Evolutionary conservation across 2,113 vertebrate genomes (phyloP).

Genomic region (Mionectes macconnelli): DNA sequence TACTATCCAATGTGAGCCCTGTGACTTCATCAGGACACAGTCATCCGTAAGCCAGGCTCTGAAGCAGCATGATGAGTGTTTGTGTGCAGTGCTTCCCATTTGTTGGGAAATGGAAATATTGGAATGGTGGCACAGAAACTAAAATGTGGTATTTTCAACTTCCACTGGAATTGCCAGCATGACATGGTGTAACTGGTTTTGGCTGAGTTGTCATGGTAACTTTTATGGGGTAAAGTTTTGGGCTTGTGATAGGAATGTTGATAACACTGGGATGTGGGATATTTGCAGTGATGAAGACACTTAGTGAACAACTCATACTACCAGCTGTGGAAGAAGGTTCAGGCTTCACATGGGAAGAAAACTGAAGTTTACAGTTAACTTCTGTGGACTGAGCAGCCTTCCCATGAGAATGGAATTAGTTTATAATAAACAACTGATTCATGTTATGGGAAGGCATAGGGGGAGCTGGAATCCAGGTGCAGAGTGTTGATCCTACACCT

Average conservation of each 20-base stretch:
- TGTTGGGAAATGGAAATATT: not conserved
- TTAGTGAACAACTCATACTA: too few species aligned
- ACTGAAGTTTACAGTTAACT: too few species aligned
- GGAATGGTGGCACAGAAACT: not conserved
- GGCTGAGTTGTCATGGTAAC: not conserved
- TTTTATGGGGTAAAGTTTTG: not conserved
- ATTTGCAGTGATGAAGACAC: too few species aligned
- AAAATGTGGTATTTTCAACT: not conserved
- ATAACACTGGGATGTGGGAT: accelerated
- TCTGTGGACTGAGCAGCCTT: too few species aligned
- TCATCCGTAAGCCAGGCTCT: not conserved
- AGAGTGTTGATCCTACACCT: too few species aligned
- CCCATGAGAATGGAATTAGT: too few species aligned
- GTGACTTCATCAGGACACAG: not conserved
- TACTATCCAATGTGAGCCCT: not conserved
- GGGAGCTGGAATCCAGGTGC: too few species aligned
- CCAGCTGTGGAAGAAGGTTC: too few species aligned
- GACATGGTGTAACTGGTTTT: not conserved
- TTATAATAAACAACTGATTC: too few species aligned
- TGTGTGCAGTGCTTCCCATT: not conserved
- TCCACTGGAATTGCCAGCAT: not conserved
- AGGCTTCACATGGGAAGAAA: too few species aligned
- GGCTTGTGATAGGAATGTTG: not conserved
- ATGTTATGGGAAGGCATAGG: too few species aligned
- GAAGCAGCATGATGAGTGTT: accelerated